Evolutionary conservation across 2,888 invertebrate species (phyloP).

Genomic region (Campoplex nolae): DNA sequence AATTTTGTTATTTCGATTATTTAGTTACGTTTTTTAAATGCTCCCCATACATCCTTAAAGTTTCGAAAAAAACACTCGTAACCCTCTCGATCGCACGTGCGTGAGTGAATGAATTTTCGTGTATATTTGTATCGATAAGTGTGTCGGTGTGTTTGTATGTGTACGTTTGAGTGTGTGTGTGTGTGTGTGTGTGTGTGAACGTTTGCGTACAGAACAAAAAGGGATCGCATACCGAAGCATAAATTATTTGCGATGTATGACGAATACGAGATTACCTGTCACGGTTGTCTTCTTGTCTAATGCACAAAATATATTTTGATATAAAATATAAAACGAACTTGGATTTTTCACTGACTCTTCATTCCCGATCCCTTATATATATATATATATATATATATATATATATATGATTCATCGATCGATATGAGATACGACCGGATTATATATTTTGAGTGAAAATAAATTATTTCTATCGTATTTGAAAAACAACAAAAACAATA

Average conservation of each 20-base stretch:
- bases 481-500: not conserved
- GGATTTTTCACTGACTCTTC: not conserved
- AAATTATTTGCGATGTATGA: conserved; percentile 62
- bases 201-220: conserved; percentile 35
- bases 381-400: too few relatives aligned
- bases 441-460: not conserved
- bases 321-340: conserved; percentile 75
- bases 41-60: conserved; percentile 8
- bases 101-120: conserved; percentile 64
- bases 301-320: conserved; percentile 84
- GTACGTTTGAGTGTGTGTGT: conserved; percentile 46
- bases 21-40: not conserved
- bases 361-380: not conserved
- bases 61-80: conserved; percentile 6
- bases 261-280: conserved; percentile 77
- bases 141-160: conserved; percentile 61
- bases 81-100: conserved; percentile 61
- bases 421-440: too few relatives aligned
- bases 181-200: conserved; percentile 59
- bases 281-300: conserved; percentile 83
- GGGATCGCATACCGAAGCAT: conserved; percentile 48
- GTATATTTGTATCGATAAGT: conserved; percentile 34
- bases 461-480: not conserved
- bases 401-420: not conserved
- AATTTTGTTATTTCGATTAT: not conserved